A percentile compares a stretch with the other conserved stretches of the same genome.
These are phyloP conservation scores for Mesoligia furuncula DNA, from an alignment of 2,888 invertebrate genomes.

Conservation along the genomic window DNA sequence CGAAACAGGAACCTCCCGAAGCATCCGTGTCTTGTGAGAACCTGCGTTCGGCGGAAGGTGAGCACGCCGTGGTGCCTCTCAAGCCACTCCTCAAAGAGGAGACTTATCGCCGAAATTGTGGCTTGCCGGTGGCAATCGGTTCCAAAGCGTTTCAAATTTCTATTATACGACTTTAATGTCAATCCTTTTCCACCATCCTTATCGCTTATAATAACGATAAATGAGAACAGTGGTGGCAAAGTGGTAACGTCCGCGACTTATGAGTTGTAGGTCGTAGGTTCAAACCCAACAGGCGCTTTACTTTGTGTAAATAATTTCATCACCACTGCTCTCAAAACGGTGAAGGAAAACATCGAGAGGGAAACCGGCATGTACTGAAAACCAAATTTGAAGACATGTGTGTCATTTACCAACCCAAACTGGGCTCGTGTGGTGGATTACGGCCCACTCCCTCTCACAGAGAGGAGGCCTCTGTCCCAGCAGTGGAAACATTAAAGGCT, in stretches of 20 bases:
- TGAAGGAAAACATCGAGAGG: not conserved
- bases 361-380: not conserved
- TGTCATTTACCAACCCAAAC: not conserved
- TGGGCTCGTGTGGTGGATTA: not conserved
- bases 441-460: not conserved
- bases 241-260: not conserved
- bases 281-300: not conserved
- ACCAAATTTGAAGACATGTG: too few species aligned
- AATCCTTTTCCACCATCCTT: not conserved
- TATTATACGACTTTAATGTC: not conserved
- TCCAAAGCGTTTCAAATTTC: not conserved
- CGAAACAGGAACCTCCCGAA: too few species aligned
- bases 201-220: not conserved
- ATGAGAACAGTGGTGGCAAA: not conserved
- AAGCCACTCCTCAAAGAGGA: too few species aligned
- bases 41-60: too few species aligned
- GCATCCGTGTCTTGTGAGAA: too few species aligned
- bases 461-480: not conserved
- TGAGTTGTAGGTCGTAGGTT: too few species aligned
- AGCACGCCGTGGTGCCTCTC: too few species aligned
- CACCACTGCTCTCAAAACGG: not conserved
- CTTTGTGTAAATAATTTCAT: not conserved
- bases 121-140: too few species aligned
- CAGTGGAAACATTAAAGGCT: too few species aligned
- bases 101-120: too few species aligned